Percentiles rank a stretch among this genome's conserved stretches.
Conservation (phyloP, 1,140 invertebrate species). For the Acarapis woodi region DNA sequence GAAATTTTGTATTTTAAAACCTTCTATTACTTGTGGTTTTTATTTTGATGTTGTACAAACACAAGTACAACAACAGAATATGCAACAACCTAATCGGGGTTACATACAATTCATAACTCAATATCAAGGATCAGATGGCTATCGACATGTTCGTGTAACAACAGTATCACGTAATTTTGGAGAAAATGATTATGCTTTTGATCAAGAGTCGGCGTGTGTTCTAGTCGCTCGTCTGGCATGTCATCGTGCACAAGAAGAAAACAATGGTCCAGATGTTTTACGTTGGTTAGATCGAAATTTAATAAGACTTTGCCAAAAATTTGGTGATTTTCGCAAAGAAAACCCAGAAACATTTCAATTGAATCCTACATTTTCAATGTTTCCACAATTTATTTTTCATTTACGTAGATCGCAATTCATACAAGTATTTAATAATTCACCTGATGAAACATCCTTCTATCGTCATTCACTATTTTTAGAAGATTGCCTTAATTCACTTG, state of each 20-base stretch:
- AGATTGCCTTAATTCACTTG: slow-evolving; percentile 81
- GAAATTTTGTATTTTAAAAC: slow-evolving; percentile 86
- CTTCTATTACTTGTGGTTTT: slow-evolving; percentile 64
- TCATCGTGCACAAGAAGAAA: slow-evolving; percentile 70
- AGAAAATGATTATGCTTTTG: slow-evolving; percentile 37
- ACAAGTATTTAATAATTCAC: slow-evolving; percentile 99
- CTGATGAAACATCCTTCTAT: slow-evolving; percentile 98
- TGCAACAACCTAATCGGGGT: slow-evolving; percentile 25
- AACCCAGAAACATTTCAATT: slow-evolving; percentile 86
- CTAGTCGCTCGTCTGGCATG: slow-evolving; percentile 88
- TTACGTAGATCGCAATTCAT: slow-evolving; percentile 88
- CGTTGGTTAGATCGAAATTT: slow-evolving; percentile 95
- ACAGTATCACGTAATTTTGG: slow-evolving; percentile 76
- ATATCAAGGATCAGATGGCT: slow-evolving; percentile 90
- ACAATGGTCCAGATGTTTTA: slow-evolving; percentile 74
- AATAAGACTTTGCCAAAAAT: slow-evolving; percentile 92
- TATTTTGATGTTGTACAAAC: slow-evolving; percentile 87
- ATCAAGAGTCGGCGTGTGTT: slow-evolving; percentile 88
- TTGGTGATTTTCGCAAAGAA: slow-evolving; percentile 91
- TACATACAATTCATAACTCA: slow-evolving; percentile 96
- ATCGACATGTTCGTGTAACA: slow-evolving; percentile 74
- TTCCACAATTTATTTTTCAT: slow-evolving; percentile 99
- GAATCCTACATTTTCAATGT: slow-evolving; percentile 82
- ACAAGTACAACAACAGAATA: slow-evolving; percentile 13
- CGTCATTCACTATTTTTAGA: slow-evolving; percentile 89